These are phyloP conservation scores for Thalassarche chlororhynchos DNA, from an alignment of 2,113 vertebrate genomes.

Conservation along the genomic window DNA sequence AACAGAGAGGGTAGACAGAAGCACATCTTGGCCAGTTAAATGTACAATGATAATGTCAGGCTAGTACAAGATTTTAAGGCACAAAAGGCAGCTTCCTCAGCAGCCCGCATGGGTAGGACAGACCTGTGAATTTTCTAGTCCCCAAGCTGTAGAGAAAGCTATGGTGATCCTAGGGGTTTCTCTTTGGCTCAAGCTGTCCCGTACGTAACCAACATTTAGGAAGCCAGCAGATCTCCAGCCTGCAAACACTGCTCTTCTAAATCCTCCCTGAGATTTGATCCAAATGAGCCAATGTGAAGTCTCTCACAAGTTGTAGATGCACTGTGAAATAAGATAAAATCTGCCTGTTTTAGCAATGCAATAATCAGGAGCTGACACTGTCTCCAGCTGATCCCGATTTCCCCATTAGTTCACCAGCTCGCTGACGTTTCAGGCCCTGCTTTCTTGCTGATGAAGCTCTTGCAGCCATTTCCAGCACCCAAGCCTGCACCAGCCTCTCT, in stretches of 20 bases:
- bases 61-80: background rate
- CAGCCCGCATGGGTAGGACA: background rate
- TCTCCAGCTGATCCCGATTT: fast-evolving
- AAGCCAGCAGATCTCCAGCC: background rate
- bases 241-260: background rate
- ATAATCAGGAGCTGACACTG: background rate
- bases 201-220: fast-evolving
- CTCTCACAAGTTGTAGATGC: background rate
- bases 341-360: background rate
- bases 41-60: background rate
- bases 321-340: background rate
- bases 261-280: background rate
- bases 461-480: background rate
- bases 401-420: background rate
- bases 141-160: background rate
- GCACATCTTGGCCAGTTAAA: background rate
- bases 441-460: background rate
- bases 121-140: background rate
- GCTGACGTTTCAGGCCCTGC: background rate
- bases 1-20: background rate
- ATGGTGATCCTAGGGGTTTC: background rate
- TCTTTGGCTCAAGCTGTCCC: background rate
- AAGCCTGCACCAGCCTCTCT: background rate
- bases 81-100: background rate
- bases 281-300: background rate